These are phyloP conservation scores for Thumatha senex DNA, from an alignment of 2,888 invertebrate genomes.

Conservation along the genomic window DNA sequence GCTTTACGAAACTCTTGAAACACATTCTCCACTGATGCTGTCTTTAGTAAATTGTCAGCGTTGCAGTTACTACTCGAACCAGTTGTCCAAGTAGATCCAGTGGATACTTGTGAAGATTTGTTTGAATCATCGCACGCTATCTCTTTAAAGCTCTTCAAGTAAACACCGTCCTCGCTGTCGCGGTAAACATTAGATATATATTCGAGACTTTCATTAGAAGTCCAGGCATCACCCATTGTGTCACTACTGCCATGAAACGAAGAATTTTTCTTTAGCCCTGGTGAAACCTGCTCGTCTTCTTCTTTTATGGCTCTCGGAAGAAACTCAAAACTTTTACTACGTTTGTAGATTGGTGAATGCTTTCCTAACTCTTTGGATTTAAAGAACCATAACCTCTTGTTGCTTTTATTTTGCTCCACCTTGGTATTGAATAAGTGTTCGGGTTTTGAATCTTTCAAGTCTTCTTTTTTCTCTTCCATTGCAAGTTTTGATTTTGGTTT, in stretches of 20 bases:
- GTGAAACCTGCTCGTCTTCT: constrained; percentile 42
- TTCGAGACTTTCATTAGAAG: constrained; percentile 68
- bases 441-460: constrained; percentile 19
- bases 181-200: constrained; percentile 67
- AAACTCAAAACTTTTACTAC: constrained; percentile 78
- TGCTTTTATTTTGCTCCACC: constrained; percentile 59
- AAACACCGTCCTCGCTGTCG: constrained; percentile 63
- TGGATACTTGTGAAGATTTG: constrained; percentile 48
- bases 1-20: constrained; percentile 70
- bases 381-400: constrained; percentile 74
- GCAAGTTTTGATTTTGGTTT: constrained; percentile 60
- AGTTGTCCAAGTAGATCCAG: constrained; percentile 62
- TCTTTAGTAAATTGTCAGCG: constrained; percentile 59
- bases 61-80: constrained; percentile 62
- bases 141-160: constrained; percentile 67
- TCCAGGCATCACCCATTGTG: constrained; percentile 64
- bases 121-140: constrained; percentile 57
- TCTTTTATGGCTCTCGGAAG: constrained; percentile 66
- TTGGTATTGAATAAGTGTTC: constrained; percentile 33
- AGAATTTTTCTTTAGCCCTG: constrained; percentile 43
- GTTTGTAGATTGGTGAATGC: constrained; percentile 55
- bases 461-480: constrained; percentile 47
- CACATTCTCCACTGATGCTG: constrained; percentile 66
- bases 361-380: constrained; percentile 62
- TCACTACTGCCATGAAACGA: constrained; percentile 66